These are phyloP conservation scores for Netelia melanura DNA, from an alignment of 2,888 invertebrate species.

Conservation along the genomic window DNA sequence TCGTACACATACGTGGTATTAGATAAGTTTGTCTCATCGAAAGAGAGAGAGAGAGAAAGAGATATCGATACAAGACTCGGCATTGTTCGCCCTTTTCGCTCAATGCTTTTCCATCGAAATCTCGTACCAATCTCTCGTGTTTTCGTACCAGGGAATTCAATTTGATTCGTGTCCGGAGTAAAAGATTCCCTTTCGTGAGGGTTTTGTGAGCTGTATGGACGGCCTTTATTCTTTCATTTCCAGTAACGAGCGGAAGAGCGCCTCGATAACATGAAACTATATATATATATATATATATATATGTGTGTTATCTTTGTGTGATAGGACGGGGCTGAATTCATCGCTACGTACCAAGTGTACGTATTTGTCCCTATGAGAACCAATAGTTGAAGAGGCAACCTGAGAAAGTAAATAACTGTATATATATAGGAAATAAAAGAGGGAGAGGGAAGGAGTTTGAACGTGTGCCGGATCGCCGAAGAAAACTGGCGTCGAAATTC, in stretches of 20 bases:
- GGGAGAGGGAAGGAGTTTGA: slow-evolving; percentile 22
- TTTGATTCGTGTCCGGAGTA: slow-evolving; percentile 19
- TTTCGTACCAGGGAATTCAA: slow-evolving; percentile 39
- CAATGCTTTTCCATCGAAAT: slow-evolving; percentile 27
- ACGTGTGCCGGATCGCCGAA: slow-evolving; percentile 31
- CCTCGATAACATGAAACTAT: not conserved
- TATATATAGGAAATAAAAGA: slow-evolving; percentile 25
- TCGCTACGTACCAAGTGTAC: slow-evolving; percentile 34
- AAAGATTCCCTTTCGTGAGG: not conserved
- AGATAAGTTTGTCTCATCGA: slow-evolving; percentile 35
- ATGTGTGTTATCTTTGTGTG: not conserved
- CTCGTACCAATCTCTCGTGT: slow-evolving; percentile 39
- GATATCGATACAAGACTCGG: slow-evolving; percentile 39
- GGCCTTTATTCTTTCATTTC: slow-evolving; percentile 60
- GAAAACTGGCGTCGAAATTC: slow-evolving; percentile 30
- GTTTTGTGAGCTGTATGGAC: not conserved
- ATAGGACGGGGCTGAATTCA: slow-evolving; percentile 17
- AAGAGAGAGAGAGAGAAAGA: not conserved
- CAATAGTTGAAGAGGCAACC: slow-evolving; percentile 34
- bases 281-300: not conserved
- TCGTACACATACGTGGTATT: slow-evolving; percentile 6
- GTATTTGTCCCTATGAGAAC: slow-evolving; percentile 45
- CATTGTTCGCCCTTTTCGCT: slow-evolving; percentile 43
- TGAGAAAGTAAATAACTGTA: slow-evolving; percentile 3
- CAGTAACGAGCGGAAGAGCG: slow-evolving; percentile 60